Base-by-base conservation (phyloP, 2,888 invertebrate genomes). In the Gortyna flavago region DNA sequence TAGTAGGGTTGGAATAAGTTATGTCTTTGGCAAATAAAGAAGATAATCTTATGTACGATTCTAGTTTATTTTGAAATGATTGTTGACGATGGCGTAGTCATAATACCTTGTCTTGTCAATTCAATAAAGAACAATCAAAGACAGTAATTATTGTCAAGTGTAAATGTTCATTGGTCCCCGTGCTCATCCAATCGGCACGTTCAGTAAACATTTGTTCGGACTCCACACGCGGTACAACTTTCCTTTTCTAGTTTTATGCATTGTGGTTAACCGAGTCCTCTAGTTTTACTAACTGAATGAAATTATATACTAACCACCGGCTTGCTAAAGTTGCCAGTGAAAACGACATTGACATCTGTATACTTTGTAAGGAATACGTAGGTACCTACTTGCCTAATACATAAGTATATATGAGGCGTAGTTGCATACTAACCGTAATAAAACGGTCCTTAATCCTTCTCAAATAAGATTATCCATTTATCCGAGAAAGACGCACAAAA, bases 241-340 rank as follows among this genome's bases (percentile, higher is more conserved):
- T 95, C 95, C 94, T 93, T 96, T 96, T 95, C 95, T 94, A 93
- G 92, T 93, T 93, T 93, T 93, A 93, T 93, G 91, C 91, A 93
- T 94, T 95, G 95, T 94, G 94, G 95, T 94, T 93, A 94, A 94
- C 93, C 94, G 86, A 91, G 91, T 93, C 93, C 90, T 92, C 93
- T 91, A 89, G 91, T 90, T 90, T 90, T 90, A 88, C 89, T 89
- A 92, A 89, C 91, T 90, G 80, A 89, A 91, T 92, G 91, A 91
- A 92, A 92, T 91, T 90, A 83, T 87, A 89, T 85, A 85, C 75
- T 73, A 72, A 80, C 87, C 83, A 82, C 84, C 48, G 64, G 54
- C 70, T 62, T 67, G 66, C 69, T 74, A 80, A 77, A 54, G 78
- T 83, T 75, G 71, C 75, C 62, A 75, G 84, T 82, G 82, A 88